These are phyloP conservation scores for Basileuterus tristriatus DNA, from an alignment of 2,797 vertebrate species.

Conservation along the genomic window DNA sequence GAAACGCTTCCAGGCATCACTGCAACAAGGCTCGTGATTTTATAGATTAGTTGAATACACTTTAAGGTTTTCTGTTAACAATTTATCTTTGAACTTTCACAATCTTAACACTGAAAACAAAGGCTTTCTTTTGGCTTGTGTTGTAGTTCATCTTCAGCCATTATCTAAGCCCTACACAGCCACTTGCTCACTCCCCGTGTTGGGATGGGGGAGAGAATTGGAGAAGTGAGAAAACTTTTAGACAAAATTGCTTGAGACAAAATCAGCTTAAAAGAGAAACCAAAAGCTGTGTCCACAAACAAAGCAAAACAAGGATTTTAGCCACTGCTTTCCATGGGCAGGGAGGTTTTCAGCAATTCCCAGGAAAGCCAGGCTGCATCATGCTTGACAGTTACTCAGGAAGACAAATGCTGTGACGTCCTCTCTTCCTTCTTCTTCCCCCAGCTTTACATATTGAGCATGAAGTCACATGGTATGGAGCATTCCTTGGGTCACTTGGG, in stretches of 20 bases:
- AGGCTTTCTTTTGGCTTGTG: not conserved
- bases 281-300: not conserved
- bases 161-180: not conserved
- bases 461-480: not conserved
- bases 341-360: not conserved
- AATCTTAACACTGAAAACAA: not conserved
- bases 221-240: not conserved
- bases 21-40: not conserved
- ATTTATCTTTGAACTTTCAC: not conserved
- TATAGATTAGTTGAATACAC: not conserved
- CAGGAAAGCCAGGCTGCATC: not conserved
- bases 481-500: not conserved
- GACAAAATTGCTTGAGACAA: not conserved
- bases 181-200: accelerated
- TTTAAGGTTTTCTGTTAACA: not conserved
- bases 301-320: not conserved
- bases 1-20: not conserved
- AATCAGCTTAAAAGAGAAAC: not conserved
- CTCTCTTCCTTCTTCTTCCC: not conserved
- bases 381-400: not conserved
- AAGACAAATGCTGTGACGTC: accelerated
- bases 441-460: not conserved
- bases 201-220: not conserved
- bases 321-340: not conserved
- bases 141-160: not conserved